Evolutionary conservation across 2,113 vertebrate genomes (phyloP).

Genomic region (Hippopotamus amphibius): DNA sequence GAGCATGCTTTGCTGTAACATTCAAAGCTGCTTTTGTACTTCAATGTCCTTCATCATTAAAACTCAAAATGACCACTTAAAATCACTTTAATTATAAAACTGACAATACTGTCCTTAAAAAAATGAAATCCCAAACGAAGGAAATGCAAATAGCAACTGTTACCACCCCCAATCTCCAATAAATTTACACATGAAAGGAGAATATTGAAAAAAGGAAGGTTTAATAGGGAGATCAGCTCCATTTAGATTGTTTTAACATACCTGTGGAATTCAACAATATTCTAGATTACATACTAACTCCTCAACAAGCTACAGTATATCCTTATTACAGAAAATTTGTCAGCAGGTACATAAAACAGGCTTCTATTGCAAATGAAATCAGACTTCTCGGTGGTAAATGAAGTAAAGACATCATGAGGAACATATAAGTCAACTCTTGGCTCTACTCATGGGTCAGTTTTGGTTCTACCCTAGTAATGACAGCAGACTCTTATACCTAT

Average conservation of each 20-base stretch:
- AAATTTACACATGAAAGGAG: slow-evolving; percentile 27
- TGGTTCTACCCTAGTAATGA: neutral
- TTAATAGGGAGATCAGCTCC: neutral
- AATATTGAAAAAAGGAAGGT: neutral
- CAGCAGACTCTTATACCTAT: neutral
- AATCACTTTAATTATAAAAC: slow-evolving; percentile 60
- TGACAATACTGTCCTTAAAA: slow-evolving; percentile 39
- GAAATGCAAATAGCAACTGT: slow-evolving; percentile 56
- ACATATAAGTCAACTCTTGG: neutral
- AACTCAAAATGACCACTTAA: slow-evolving; percentile 48
- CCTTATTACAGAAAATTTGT: neutral
- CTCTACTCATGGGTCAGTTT: neutral
- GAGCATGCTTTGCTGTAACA: slow-evolving; percentile 17
- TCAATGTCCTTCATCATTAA: slow-evolving; percentile 47
- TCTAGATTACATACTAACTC: neutral
- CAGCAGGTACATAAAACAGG: neutral
- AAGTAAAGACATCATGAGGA: neutral
- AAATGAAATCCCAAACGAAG: slow-evolving; percentile 38
- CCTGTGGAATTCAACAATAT: slow-evolving; percentile 22
- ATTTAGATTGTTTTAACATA: slow-evolving; percentile 41
- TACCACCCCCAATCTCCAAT: neutral
- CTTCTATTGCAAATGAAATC: slow-evolving; percentile 10
- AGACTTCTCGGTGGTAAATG: neutral
- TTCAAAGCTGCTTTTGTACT: slow-evolving; percentile 51
- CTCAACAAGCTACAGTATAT: slow-evolving; percentile 1